phyloP scores from a whole-genome alignment of 2,888 invertebrate species.

The Tenthredo amoena region DNA sequence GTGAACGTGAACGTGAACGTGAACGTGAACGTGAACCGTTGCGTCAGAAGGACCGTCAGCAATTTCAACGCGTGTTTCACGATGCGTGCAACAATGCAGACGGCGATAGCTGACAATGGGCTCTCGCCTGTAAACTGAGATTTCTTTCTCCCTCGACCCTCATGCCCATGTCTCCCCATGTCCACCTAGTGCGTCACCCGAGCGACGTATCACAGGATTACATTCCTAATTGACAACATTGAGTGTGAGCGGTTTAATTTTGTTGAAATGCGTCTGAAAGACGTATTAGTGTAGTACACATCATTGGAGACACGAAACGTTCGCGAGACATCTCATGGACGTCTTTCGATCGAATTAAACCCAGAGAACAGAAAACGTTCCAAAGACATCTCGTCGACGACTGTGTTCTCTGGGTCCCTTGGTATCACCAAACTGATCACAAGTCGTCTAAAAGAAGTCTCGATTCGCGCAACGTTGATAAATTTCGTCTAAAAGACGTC shows the following conservation, averaged over 20 bases:
- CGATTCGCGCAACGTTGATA: neutral
- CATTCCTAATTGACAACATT: neutral
- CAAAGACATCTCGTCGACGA: neutral
- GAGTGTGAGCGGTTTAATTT: neutral
- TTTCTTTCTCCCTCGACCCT: neutral
- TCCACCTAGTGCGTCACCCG: neutral
- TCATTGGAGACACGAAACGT: neutral
- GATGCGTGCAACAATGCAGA: slow-evolving; percentile 34
- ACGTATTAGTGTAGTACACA: neutral
- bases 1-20: neutral
- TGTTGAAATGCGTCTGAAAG: neutral
- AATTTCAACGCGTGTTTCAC: slow-evolving; percentile 37
- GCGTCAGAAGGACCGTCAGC: slow-evolving; percentile 46
- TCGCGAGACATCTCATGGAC: neutral
- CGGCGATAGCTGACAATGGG: slow-evolving; percentile 20
- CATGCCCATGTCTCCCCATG: neutral
- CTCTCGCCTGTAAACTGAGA: slow-evolving; percentile 33
- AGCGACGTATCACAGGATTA: neutral
- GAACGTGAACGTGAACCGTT: slow-evolving; percentile 19
- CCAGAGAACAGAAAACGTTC: too few relatives aligned
- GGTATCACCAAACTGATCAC: neutral
- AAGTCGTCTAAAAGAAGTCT: neutral
- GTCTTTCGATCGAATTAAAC: too few relatives aligned
- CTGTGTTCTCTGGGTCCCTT: neutral
- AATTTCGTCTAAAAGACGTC: neutral